Base-by-base conservation (phyloP, 1,140 invertebrate genomes). In the Zaprionus africanus region DNA sequence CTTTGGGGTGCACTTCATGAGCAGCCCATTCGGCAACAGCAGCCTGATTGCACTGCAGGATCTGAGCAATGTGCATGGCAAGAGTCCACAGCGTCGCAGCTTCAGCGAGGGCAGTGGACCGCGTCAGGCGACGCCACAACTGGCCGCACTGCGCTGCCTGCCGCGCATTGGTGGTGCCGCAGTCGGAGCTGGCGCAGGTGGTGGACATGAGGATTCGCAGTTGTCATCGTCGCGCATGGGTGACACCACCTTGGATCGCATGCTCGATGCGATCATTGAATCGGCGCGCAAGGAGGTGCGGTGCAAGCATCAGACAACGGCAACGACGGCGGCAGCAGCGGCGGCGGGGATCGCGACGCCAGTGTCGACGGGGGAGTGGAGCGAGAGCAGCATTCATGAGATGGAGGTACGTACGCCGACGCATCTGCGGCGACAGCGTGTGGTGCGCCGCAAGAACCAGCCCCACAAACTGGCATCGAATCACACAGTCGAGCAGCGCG, bases 201-300 rank as follows among this genome's bases (percentile, higher is more conserved):
- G 4, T 4, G 57, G 70, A 7, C 70, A 79, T 0, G 91, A 92
- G 60, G 87, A 91, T 2, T 91, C 90, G 0, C 79, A 92, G 7
- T 67, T 90, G n/a, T 91, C 87, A 0, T 92, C 92, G 3, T 91
- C 92, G n/a, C 80, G 90, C 17, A 91, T 92, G 82, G 91, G 92
- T 5, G 92, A 92, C 49, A 92, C 86, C 38, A 92, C 92, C 5
- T 51, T 92, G 46, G 92, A 92, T 63, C 81, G 91, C 34, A 92
- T 92, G 92, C 70, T 92, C 49, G 92, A 92, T 57, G 92, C 92
- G 28, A 92, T 92, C 13, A 91, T 92, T 6, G 91, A 92, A 34
- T 92, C 91, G 56, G 92, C 92, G 1, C 62, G 85, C 4, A 92
- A 92, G 66, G 92, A 92, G 51, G 85, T 87, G 26, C 65, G 74